Evolutionary conservation across 2,888 invertebrate genomes (phyloP), one percentile per base, ranked within the genome.

Genomic region (Acheta domesticus): DNA sequence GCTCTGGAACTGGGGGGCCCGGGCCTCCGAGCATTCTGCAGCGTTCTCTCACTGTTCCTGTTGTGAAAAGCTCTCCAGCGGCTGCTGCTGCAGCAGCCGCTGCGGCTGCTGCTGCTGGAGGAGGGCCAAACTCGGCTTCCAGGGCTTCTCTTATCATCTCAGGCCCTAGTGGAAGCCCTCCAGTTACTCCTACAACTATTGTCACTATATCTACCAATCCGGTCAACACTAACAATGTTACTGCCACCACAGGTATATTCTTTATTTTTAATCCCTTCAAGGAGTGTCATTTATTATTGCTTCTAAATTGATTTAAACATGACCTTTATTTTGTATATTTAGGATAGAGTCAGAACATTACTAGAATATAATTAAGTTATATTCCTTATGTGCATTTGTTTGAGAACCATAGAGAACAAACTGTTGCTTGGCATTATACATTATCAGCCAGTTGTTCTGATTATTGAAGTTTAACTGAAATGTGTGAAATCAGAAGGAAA

Each of bases 21-120:
- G 80, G 80, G 12, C 78, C 81, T n/a, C 80, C 83, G 2, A 82
- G 83, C 77, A 82, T 83, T 49, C 62, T 83, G 14, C 83, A 83
- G 49, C 78, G 82, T 14, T 82, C 83, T 2, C 79, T 83, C 73
- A 83, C 82, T 78, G 83, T 82, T 8, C 83, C 83, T 5, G 81
- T 83, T 23, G 81, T 82, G 74, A 83, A 83, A 74, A 80, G 82
- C 11, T 81, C 81, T 1, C 73, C 81, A 14, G 75, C 82, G 0
- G 73, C 80, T 11, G n/a, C 73, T 20, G 75, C 77, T 11, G 48
- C 75, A 49, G 77, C 49, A 20, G 21, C 48, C 12, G 21, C 50
- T 48, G 80, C 80, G 49, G 73, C 48, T n/a, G 62, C 79, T 36
- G 77, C 81, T 1, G 50, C 79, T 19, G 76, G 78, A 3, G 78